These are phyloP conservation scores for Cygnus olor DNA, from an alignment of 2,797 vertebrate genomes.

Conservation along the genomic window DNA sequence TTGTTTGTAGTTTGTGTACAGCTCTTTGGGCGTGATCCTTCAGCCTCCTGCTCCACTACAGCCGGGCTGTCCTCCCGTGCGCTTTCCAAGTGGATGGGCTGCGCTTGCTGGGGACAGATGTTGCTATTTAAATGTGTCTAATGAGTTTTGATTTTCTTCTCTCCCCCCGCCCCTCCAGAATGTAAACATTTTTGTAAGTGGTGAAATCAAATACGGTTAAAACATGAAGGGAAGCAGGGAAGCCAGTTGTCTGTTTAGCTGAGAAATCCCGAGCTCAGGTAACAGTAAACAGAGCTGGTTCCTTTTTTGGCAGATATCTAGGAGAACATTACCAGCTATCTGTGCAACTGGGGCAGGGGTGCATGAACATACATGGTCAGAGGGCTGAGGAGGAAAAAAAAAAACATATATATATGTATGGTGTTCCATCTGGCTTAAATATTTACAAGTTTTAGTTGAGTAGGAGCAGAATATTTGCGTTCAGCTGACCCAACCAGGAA, in stretches of 20 bases:
- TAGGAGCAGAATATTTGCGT: neutral
- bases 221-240: neutral
- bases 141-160: neutral
- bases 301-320: neutral
- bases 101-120: neutral
- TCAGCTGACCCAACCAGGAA: neutral
- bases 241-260: neutral
- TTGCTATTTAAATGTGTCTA: neutral
- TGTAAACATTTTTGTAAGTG: conserved; percentile 7
- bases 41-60: neutral
- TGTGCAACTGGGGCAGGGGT: neutral
- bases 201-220: neutral
- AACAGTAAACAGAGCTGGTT: neutral
- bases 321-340: neutral
- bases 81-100: neutral
- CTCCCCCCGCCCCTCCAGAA: neutral
- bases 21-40: neutral
- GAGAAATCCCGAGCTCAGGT: neutral
- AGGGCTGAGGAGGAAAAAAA: neutral
- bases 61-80: neutral
- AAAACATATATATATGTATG: neutral
- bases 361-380: neutral
- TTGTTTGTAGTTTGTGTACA: neutral
- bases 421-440: conserved; percentile 36
- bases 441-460: conserved; percentile 28